Conservation (phyloP, 2,797 vertebrate genomes). For the Brachyalestes nurse region DNA sequence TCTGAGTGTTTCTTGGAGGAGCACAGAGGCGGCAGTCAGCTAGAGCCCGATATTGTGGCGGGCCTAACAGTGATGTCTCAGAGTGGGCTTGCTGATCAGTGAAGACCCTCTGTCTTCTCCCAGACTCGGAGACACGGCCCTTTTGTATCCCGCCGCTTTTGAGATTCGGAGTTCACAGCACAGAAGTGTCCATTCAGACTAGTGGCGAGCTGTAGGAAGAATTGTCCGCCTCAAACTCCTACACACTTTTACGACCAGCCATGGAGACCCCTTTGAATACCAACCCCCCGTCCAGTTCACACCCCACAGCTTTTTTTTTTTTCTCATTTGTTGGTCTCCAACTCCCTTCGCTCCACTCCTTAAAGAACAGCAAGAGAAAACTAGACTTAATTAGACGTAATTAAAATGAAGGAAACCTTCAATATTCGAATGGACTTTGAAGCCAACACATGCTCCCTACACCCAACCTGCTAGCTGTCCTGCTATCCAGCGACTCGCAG, state of each 20-base stretch:
- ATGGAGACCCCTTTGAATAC: conserved; percentile 48
- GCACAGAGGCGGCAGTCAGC: conserved; percentile 41
- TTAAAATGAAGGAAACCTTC: not conserved
- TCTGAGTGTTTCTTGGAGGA: conserved; percentile 8
- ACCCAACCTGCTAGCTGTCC: not conserved
- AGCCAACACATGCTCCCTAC: not conserved
- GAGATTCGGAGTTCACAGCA: conserved; percentile 45
- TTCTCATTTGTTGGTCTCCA: not conserved
- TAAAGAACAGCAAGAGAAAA: not conserved
- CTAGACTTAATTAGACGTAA: not conserved
- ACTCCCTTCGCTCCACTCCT: conserved; percentile 3
- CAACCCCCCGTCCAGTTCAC: conserved; percentile 25
- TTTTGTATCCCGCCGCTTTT: conserved; percentile 46
- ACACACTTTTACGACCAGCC: conserved; percentile 48
- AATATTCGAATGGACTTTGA: not conserved
- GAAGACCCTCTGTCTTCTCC: conserved; percentile 42
- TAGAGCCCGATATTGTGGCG: conserved; percentile 38
- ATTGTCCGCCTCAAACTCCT: conserved; percentile 53
- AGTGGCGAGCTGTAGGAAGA: conserved; percentile 42
- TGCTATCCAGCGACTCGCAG: not conserved
- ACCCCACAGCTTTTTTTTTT: conserved; percentile 8
- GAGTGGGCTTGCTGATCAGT: conserved; percentile 25
- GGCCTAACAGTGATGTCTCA: conserved; percentile 27
- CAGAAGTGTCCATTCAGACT: conserved; percentile 57
- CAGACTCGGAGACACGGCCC: conserved; percentile 36